Percentiles rank a stretch among this genome's conserved stretches.
Evolutionary conservation across 2,888 invertebrate species (phyloP).

Genomic region (Noctua pronuba): DNA sequence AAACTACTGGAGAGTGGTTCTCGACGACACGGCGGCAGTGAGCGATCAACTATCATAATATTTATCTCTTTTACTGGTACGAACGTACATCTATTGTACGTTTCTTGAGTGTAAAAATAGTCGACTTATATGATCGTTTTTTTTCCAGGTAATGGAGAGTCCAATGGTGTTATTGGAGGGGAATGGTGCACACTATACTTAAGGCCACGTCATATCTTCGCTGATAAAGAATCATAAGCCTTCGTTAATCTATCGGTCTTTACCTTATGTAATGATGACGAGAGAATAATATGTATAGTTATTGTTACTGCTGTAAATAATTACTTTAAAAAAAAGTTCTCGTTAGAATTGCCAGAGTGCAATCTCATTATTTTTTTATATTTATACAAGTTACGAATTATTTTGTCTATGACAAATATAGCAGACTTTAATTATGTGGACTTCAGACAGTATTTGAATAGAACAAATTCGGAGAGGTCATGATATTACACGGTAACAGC

Average conservation of each 20-base stretch:
- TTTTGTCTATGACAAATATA: constrained; percentile 43
- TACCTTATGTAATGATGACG: constrained; percentile 54
- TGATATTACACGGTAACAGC: constrained; percentile 19
- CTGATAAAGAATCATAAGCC: constrained; percentile 63
- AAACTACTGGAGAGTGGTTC: no score
- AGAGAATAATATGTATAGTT: constrained; percentile 64
- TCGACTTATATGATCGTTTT: background rate
- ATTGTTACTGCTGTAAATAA: constrained; percentile 68
- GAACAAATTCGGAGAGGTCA: constrained; percentile 38
- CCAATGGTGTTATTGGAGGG: constrained; percentile 74
- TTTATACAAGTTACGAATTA: constrained; percentile 60
- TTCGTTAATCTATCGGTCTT: constrained; percentile 52
- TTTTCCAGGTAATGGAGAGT: constrained; percentile 74
- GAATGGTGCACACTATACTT: constrained; percentile 79
- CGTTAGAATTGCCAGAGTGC: constrained; percentile 52
- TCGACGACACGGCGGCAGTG: background rate
- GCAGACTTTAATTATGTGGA: constrained; percentile 37
- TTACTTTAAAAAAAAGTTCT: constrained; percentile 55
- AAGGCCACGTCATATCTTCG: constrained; percentile 71
- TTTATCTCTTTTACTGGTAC: background rate
- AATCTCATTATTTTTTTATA: constrained; percentile 65
- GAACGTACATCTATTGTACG: background rate
- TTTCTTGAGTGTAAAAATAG: background rate
- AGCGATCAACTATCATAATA: no score
- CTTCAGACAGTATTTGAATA: constrained; percentile 52